Evolutionary conservation across 2,113 vertebrate species (phyloP), one percentile per base, ranked within the genome.

Genomic region (Lates calcarifer): DNA sequence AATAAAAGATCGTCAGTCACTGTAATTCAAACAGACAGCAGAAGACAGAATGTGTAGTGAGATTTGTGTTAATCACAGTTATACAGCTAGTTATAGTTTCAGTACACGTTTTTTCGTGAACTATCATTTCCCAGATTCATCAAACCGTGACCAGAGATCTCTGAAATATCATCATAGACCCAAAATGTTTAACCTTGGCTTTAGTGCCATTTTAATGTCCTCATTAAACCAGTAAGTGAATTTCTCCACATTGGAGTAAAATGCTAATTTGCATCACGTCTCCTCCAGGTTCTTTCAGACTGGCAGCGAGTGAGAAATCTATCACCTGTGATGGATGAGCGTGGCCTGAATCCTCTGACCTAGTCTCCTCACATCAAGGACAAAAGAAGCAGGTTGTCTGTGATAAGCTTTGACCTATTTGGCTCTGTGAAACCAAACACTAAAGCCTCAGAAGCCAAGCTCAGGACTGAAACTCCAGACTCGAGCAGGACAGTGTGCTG

Each of bases 301-400:
- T n/a, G 43, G 39, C 55, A 43, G 10, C 18, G 64, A 68, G 47
- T 45, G 61, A 76, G 51, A 70, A 84, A 75, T 74, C 61, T 18
- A 68, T 90, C 79, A 51, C 18, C 28, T 71, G 53, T 87, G 83
- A 88, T 82, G 79, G 81, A 87, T 71, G 79, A 74, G 47, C 70
- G 49, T 20, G 17, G 47, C 78, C 69, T 84, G 51, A 87, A 70
- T 76, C 65, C 43, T 70, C 47, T 63, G 73, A 60, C 76, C 78
- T 57, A 11, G 64, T 85, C 64, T 67, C 47, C 35, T 78, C 68
- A 49, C 29, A 74, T 87, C 73, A 76, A 87, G 87, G 77, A 65
- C 56, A 88, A 60, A 89, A 79, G 71, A 77, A 66, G 56, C 39
- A 55, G 79, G 74, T 74, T 74, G 61, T 66, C 81, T 62, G 66